Conservation (phyloP, 2,113 vertebrate species). For the Tachysurus vachellii region DNA sequence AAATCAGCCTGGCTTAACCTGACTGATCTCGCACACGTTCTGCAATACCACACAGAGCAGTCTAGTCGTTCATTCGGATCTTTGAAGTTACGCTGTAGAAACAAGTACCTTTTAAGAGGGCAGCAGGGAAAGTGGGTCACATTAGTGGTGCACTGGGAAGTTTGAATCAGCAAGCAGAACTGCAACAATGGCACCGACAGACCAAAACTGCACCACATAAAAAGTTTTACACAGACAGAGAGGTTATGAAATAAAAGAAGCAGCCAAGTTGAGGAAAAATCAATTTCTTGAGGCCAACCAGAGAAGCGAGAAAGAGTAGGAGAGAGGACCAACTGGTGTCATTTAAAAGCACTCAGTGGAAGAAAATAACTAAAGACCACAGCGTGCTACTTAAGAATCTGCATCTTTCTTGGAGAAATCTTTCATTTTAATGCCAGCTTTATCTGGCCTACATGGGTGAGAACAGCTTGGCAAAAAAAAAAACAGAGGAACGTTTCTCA, state of each 20-base stretch:
- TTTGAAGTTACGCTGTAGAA: background rate
- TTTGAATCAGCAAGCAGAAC: background rate
- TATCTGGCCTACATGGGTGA: constrained; percentile 16
- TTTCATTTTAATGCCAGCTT: background rate
- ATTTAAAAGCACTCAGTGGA: background rate
- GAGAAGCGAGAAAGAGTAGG: background rate
- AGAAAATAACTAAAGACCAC: constrained; percentile 10
- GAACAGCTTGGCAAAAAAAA: constrained; percentile 3
- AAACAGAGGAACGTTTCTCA: background rate
- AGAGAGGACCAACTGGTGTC: constrained; percentile 21
- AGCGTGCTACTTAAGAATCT: constrained; percentile 9
- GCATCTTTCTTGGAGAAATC: background rate
- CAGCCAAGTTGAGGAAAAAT: constrained; percentile 33
- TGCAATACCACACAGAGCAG: background rate
- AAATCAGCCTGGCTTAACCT: background rate
- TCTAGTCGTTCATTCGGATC: background rate
- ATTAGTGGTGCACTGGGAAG: background rate
- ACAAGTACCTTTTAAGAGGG: background rate
- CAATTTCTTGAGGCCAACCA: constrained; percentile 11
- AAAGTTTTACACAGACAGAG: background rate
- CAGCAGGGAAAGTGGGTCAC: background rate
- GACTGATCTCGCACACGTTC: background rate
- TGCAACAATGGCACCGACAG: background rate
- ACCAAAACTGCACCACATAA: constrained; percentile 3
- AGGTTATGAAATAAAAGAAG: constrained; percentile 10